Evolutionary conservation across 2,888 invertebrate species (phyloP).

Genomic region (Stratiomys singularior): DNA sequence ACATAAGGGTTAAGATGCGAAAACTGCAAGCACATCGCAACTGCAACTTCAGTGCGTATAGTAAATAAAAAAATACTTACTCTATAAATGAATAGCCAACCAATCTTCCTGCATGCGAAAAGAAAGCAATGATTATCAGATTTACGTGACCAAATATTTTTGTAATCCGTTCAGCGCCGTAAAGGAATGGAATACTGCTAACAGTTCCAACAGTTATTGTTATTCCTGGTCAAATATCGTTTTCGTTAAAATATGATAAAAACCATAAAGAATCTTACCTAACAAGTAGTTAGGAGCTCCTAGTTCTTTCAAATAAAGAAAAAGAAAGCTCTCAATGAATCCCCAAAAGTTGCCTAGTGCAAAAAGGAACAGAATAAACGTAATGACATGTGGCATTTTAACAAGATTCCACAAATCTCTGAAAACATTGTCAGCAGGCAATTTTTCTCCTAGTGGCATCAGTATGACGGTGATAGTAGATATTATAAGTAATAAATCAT

Average conservation of each 20-base stretch:
- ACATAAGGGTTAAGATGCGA: too few relatives aligned
- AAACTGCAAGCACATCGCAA: too few relatives aligned
- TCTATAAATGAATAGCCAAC: slow-evolving; percentile 87
- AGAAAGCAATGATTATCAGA: slow-evolving; percentile 84
- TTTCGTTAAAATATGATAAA: too few relatives aligned
- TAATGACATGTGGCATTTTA: slow-evolving; percentile 80
- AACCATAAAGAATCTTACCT: slow-evolving; percentile 68
- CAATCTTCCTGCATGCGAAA: slow-evolving; percentile 83
- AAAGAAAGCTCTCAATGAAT: slow-evolving; percentile 88
- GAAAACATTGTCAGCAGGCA: slow-evolving; percentile 82
- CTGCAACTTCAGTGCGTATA: too few relatives aligned
- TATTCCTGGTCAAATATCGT: slow-evolving; percentile 69
- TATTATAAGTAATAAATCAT: slow-evolving; percentile 77
- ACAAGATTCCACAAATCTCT: slow-evolving; percentile 79
- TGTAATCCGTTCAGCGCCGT: slow-evolving; percentile 85
- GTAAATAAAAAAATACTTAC: too few relatives aligned
- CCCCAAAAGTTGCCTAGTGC: slow-evolving; percentile 88
- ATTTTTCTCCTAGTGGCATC: slow-evolving; percentile 81
- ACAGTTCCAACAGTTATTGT: slow-evolving; percentile 87
- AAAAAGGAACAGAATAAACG: slow-evolving; percentile 84
- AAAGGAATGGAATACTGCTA: slow-evolving; percentile 85
- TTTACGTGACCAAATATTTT: slow-evolving; percentile 84
- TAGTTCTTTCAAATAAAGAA: slow-evolving; percentile 84
- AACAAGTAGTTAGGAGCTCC: slow-evolving; percentile 84
- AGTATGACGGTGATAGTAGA: slow-evolving; percentile 79